Evolutionary conservation across 1,140 invertebrate genomes (phyloP), one percentile per base, ranked within the genome.

Genomic region (Hyphantria cunea): DNA sequence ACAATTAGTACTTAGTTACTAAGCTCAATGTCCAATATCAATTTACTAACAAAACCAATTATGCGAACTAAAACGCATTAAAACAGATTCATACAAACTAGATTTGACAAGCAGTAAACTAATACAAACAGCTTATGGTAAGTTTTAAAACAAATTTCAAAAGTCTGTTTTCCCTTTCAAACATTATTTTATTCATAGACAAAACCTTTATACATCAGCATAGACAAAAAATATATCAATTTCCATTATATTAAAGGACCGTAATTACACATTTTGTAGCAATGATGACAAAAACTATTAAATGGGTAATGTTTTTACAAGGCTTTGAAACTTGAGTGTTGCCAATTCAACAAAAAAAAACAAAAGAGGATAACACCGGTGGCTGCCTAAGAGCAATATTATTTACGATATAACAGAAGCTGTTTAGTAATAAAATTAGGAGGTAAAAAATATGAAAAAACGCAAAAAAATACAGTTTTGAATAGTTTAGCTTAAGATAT

Each of bases 331-430:
- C 59, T 12, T 25, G 5, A 49, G 55, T 51, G 68, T 73, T 75
- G 69, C 69, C 59, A 80, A 76, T 74, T 56, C 64, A 49, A 76
- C 67, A 74, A 65, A 68, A 25, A 66, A 33, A 55, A 63, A 81
- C 75, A 78, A 83, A 70, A 66, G 54, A 64, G 61, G 51, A 79
- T 85, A 86, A 89, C 74, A 86, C 81, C 81, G 78, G 86, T 86
- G 82, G 84, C 86, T 44, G 63, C 69, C 61, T 33, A 51, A 64
- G 64, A 62, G 72, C 70, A 76, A 73, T 82, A 80, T 76, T 78
- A 71, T 85, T 85, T 86, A 86, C 74, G 77, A 80, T 72, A n/a
- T n/a, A 69, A 77, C 76, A 78, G 82, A 68, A 82, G 78, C 82
- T 68, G 56, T 72, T 70, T 68, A 37, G 70, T 69, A 79, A 77